phyloP scores from a whole-genome alignment of 1,140 invertebrate genomes.

The Drosophila guanche region DNA sequence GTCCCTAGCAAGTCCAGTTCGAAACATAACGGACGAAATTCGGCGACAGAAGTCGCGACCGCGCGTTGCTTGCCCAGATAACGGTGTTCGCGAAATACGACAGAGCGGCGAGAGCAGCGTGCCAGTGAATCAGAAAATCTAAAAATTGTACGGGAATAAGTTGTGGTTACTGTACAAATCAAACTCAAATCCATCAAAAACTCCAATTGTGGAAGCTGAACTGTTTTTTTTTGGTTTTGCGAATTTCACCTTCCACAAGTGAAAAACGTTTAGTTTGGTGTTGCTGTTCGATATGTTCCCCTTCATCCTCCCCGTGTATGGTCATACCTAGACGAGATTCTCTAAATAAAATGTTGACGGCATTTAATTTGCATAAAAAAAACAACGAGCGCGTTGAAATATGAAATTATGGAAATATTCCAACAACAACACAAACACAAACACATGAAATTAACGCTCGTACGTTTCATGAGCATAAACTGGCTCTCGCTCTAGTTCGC shows the following conservation, averaged over 20 bases:
- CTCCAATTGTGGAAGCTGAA: too few relatives aligned
- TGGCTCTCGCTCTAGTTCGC: background rate
- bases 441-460: conserved; percentile 28
- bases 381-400: conserved; percentile 27
- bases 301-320: conserved; percentile 30
- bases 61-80: conserved; percentile 9
- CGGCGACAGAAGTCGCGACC: conserved; percentile 31
- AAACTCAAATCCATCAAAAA: too few relatives aligned
- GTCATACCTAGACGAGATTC: conserved; percentile 35
- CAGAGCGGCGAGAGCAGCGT: too few relatives aligned
- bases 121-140: too few relatives aligned
- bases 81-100: conserved; percentile 1
- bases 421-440: conserved; percentile 42
- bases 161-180: too few relatives aligned
- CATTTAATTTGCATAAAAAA: conserved; percentile 57
- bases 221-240: conserved; percentile 14
- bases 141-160: too few relatives aligned
- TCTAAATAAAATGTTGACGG: conserved; percentile 52
- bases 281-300: conserved; percentile 13
- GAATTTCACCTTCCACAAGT: conserved; percentile 44
- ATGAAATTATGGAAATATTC: conserved; percentile 57
- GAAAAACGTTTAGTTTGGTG: conserved; percentile 52
- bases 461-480: conserved; percentile 48
- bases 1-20: conserved; percentile 66
- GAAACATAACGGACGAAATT: conserved; percentile 34